phyloP scores from a whole-genome alignment of 2,113 vertebrate species.

The Lates calcarifer region DNA sequence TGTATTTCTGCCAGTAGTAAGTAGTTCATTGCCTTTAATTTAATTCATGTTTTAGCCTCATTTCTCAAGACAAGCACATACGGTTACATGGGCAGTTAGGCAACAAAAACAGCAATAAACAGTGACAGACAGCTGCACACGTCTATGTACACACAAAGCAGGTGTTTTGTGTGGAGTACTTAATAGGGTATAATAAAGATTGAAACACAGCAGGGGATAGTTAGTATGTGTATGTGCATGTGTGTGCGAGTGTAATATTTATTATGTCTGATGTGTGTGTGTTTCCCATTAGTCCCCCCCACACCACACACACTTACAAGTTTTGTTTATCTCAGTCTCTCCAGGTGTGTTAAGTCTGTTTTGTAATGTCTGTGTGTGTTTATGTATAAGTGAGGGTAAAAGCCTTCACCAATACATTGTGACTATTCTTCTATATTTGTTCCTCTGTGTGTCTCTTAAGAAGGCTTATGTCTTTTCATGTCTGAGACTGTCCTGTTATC shows the following conservation, averaged over 20 bases:
- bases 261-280: not conserved
- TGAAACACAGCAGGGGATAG: not conserved
- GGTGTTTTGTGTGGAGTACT: not conserved
- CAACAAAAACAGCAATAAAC: not conserved
- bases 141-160: not conserved
- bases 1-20: not conserved
- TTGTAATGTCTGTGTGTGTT: not conserved
- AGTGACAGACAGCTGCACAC: not conserved
- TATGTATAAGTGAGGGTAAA: not conserved
- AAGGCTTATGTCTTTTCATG: slow-evolving; percentile 12
- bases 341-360: not conserved
- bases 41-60: slow-evolving; percentile 15
- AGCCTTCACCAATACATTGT: not conserved
- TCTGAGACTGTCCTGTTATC: not conserved
- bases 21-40: slow-evolving; percentile 17
- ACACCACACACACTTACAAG: no score
- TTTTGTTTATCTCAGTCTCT: not conserved
- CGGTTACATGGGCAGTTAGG: slow-evolving; percentile 17
- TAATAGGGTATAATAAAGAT: not conserved
- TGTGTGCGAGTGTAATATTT: not conserved
- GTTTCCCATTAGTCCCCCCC: not conserved
- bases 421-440: not conserved
- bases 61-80: slow-evolving; percentile 22
- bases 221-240: not conserved
- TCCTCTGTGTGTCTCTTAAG: slow-evolving; percentile 9